Percentiles rank a stretch among this genome's conserved stretches.
Evolutionary conservation across 2,797 vertebrate species (phyloP).

Genomic region (Acrocephalus scirpaceus): DNA sequence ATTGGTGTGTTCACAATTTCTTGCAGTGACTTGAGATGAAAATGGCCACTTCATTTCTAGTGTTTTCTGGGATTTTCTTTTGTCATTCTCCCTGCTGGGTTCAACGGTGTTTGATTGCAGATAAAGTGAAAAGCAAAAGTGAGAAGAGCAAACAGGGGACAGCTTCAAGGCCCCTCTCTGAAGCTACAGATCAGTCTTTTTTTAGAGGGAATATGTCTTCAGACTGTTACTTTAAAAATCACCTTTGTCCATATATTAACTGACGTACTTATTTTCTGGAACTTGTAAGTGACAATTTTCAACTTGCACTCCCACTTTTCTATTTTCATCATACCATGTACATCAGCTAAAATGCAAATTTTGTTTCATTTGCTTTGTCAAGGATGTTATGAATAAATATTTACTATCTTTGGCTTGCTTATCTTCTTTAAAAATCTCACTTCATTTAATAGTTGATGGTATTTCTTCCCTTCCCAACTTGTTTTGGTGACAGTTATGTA

Average conservation of each 20-base stretch:
- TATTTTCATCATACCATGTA: neutral
- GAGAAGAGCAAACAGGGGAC: neutral
- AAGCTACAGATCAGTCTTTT: neutral
- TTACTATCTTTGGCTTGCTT: neutral
- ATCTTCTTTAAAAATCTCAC: neutral
- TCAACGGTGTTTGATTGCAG: neutral
- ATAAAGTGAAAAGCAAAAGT: neutral
- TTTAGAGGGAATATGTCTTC: neutral
- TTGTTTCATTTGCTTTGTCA: neutral
- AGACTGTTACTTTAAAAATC: neutral
- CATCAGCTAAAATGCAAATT: neutral
- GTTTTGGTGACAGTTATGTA: neutral
- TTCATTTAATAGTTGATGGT: neutral
- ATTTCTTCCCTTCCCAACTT: neutral
- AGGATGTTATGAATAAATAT: neutral
- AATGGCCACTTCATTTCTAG: neutral
- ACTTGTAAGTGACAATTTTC: neutral
- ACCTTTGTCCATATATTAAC: neutral
- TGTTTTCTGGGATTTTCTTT: neutral
- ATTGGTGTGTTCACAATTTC: neutral
- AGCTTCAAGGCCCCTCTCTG: neutral
- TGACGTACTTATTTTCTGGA: neutral
- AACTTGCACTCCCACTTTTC: neutral
- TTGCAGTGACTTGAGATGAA: neutral
- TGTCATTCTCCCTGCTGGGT: neutral